A percentile compares a stretch with the other conserved stretches of the same genome.
Evolutionary conservation across 2,797 vertebrate species (phyloP).

Genomic region (Furcifer pardalis): DNA sequence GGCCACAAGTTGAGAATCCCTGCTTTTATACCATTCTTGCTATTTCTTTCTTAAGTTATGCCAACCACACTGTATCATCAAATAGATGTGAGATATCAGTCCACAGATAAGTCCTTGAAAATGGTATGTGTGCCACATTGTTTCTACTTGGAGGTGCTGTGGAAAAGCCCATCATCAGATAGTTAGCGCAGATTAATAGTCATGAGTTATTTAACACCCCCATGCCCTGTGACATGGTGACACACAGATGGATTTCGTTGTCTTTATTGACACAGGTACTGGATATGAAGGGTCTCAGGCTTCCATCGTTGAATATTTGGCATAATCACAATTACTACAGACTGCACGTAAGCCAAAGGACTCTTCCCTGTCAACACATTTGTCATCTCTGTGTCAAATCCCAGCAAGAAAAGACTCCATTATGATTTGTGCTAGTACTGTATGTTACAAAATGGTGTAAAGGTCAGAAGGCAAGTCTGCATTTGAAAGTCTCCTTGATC

Average conservation of each 20-base stretch:
- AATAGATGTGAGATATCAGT: not conserved
- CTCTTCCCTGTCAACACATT: not conserved
- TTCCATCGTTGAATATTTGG: not conserved
- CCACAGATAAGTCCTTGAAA: not conserved
- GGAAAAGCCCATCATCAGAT: no score
- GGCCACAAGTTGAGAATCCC: no score
- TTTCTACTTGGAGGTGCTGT: not conserved
- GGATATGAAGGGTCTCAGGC: not conserved
- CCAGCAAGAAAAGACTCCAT: not conserved
- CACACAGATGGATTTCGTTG: no score
- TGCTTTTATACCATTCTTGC: not conserved
- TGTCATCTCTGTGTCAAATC: not conserved
- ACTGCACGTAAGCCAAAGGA: not conserved
- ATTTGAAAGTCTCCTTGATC: slow-evolving; percentile 38
- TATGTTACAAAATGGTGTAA: not conserved
- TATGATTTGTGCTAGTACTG: not conserved
- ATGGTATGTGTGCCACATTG: not conserved
- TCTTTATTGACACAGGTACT: not conserved
- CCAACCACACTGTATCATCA: not conserved
- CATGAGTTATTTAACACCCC: not conserved
- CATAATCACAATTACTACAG: not conserved
- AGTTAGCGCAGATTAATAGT: not conserved
- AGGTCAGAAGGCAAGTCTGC: not conserved
- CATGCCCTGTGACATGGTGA: not conserved
- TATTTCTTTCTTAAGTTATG: not conserved